These are phyloP conservation scores for Plecotus auritus DNA, from an alignment of 2,113 vertebrate species.

Conservation along the genomic window DNA sequence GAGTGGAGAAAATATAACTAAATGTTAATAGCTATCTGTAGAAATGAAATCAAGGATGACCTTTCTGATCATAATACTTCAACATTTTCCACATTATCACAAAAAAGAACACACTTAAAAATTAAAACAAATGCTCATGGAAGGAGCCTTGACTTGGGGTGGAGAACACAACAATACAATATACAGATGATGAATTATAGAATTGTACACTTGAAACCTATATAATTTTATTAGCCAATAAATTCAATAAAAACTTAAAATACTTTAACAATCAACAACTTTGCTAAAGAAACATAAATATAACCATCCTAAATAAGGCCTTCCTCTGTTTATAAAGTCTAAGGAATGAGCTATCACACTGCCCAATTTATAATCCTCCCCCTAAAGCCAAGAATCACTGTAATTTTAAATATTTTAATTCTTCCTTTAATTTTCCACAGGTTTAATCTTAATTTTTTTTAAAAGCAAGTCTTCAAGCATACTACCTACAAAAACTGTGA, in stretches of 20 bases:
- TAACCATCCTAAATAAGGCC: neutral
- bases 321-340: neutral
- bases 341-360: neutral
- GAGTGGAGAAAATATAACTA: neutral
- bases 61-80: neutral
- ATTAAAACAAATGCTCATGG: neutral
- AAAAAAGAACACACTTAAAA: conserved; percentile 11
- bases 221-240: neutral
- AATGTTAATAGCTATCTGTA: neutral
- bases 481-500: neutral
- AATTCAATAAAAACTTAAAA: neutral
- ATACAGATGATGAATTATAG: no score
- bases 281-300: conserved; percentile 26
- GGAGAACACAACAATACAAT: no score
- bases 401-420: neutral
- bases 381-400: neutral
- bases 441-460: conserved; percentile 17
- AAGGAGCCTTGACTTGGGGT: no score
- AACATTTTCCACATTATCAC: neutral
- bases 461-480: neutral
- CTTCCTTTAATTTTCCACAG: neutral
- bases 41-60: neutral
- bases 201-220: neutral
- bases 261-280: neutral
- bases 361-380: neutral